phyloP scores from a whole-genome alignment of 2,113 vertebrate species.

The Indri indri region DNA sequence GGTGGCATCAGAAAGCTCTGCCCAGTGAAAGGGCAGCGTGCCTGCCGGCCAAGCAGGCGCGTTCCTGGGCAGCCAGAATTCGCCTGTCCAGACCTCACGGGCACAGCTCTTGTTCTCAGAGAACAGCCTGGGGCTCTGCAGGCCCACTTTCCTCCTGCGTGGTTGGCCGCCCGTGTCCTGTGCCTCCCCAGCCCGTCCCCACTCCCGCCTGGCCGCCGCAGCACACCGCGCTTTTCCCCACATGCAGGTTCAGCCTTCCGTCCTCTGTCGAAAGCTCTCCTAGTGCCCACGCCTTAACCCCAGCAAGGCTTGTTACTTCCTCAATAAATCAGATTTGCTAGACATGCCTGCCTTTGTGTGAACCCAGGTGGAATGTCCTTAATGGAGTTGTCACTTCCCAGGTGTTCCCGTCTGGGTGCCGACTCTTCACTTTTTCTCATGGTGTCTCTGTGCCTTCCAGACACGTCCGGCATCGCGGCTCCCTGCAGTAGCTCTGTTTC shows the following conservation, averaged over 20 bases:
- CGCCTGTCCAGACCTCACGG: neutral
- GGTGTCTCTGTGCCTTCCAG: conserved; percentile 50
- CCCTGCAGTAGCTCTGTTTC: conserved; percentile 53
- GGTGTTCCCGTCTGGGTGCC: conserved; percentile 72
- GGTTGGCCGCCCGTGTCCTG: neutral
- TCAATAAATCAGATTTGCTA: conserved; percentile 83
- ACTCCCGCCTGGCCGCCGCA: neutral
- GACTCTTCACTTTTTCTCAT: conserved; percentile 67
- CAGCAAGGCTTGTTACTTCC: conserved; percentile 75
- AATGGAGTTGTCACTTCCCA: conserved; percentile 80
- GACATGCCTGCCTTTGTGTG: conserved; percentile 74
- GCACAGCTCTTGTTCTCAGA: neutral
- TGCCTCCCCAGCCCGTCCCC: neutral
- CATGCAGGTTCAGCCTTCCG: conserved; percentile 22
- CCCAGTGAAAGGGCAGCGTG: neutral
- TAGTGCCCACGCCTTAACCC: conserved; percentile 75
- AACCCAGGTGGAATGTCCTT: conserved; percentile 76
- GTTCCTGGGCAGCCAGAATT: neutral
- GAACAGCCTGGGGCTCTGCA: neutral
- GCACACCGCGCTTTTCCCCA: conserved; percentile 9
- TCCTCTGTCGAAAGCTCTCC: conserved; percentile 78
- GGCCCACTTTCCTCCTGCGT: neutral
- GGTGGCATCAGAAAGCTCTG: neutral
- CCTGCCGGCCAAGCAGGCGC: neutral
- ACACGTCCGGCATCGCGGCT: conserved; percentile 65